Evolutionary conservation across 1,140 invertebrate genomes (phyloP), one percentile per base, ranked within the genome.

Genomic region (Bombus sylvicola): DNA sequence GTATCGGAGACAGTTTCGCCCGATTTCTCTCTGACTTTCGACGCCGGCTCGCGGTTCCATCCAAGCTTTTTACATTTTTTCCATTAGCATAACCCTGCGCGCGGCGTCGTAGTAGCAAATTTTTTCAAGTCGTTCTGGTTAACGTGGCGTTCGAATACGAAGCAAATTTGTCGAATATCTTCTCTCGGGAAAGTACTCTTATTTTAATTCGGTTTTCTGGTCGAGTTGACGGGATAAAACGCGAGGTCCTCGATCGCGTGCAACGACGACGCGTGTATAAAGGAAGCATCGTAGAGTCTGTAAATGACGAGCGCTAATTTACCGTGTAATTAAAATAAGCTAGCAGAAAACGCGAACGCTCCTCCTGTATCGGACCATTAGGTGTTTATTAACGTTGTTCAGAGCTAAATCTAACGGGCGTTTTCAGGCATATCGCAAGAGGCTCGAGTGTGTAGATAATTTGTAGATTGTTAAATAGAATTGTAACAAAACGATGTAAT

Each of bases 311-410:
- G 79, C 88, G 86, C 73, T 90, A 87, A 90, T 87, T 72, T 87
- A 90, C 53, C 86, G 77, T 90, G 89, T 87, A 89, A 87, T 87
- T 89, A 89, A 41, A 80, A 66, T 76, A 76, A 73, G 84, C 86
- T 87, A 88, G 81, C 74, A 31, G 41, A 73, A 47, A 85, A 84
- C 80, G 72, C 88, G 83, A 90, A 87, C 71, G 83, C 86, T 90
- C 86, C 88, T 90, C 82, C 88, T 83, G 77, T 90, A 90, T 83
- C 89, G 91, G 89, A 92, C 89, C 91, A 92, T 91, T 91, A 92
- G 84, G 84, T 85, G 87, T 92, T 90, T 92, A 89, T 92, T 92
- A 88, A 92, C 91, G 69, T 89, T 78, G 75, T 90, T 92, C 84
- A 87, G 87, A 90, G 83, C 79, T 90, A 81, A 89, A 89, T 82